A percentile compares a stretch with the other conserved stretches of the same genome.
phyloP scores from a whole-genome alignment of 2,888 invertebrate species.

The Gymnosoma rotundatum region DNA sequence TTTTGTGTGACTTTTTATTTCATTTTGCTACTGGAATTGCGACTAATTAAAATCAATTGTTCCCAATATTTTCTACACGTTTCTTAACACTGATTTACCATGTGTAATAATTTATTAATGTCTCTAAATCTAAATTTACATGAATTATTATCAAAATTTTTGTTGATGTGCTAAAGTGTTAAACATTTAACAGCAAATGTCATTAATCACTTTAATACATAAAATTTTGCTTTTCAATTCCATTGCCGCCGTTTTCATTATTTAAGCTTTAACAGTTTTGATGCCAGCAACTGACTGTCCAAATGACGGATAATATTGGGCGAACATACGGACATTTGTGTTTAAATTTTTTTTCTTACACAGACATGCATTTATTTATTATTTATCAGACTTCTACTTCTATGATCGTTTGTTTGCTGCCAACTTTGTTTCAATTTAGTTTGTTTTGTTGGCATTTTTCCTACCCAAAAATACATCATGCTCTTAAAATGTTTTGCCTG shows the following conservation, averaged over 20 bases:
- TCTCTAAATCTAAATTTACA: slow-evolving; percentile 20
- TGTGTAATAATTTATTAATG: slow-evolving; percentile 9
- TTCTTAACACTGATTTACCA: neutral
- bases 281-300: slow-evolving; percentile 39
- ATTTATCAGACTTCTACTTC: slow-evolving; percentile 57
- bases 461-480: slow-evolving; percentile 41
- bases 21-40: neutral
- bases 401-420: slow-evolving; percentile 61
- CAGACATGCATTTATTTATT: slow-evolving; percentile 46
- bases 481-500: slow-evolving; percentile 55
- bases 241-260: slow-evolving; percentile 29
- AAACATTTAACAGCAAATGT: slow-evolving; percentile 62
- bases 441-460: slow-evolving; percentile 39
- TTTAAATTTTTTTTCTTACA: slow-evolving; percentile 29
- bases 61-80: neutral
- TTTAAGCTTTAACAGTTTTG: slow-evolving; percentile 26
- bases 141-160: slow-evolving; percentile 32
- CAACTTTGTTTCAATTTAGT: slow-evolving; percentile 59
- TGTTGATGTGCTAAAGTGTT: slow-evolving; percentile 61
- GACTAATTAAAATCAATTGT: neutral
- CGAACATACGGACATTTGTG: slow-evolving; percentile 56
- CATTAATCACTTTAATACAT: slow-evolving; percentile 56
- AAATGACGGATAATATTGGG: slow-evolving; percentile 64
- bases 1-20: no score
- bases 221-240: neutral